Base-by-base conservation (phyloP, 1,140 invertebrate genomes). In the Drosophila pruinosa region DNA sequence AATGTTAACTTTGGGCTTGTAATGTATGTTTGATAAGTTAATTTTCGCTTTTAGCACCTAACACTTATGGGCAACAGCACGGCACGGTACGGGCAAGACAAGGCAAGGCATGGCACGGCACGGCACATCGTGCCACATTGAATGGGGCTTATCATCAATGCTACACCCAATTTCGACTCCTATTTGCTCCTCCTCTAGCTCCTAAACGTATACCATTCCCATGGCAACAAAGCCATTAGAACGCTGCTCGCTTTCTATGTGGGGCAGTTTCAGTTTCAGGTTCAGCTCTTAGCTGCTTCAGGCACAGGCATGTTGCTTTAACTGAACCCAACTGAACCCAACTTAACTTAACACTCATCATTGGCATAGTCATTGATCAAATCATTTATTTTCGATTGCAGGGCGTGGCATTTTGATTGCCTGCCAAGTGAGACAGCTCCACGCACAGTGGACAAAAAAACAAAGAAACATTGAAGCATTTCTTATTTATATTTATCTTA, bases 11-110 rank as follows among this genome's bases (percentile, higher is more conserved):
- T 75, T 59, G 70, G 77, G 54, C 71, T 72, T 71, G 82, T 82
- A 82, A 86, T 86, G 82, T 78, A 78, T 89, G 82, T 88, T 88
- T 88, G 82, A 89, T 88, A 88, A 88, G 83, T 88, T 88, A 75
- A 88, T 89, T 88, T 88, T 76, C 75, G 64, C 64, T 47, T 36
- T 67, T 78, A 64, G 65, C 71, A 69, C 59, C 50, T 28, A 76
- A 39, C 61, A 62, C 68, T 50, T 22, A 39, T 36, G 19, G 17
- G 34, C 19, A 17, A 41, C n/a, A 43, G 7, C 39, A n/a, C 52
- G 17, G 17, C 8, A 41, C n/a, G n/a, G n/a, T n/a, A n/a, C n/a
- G n/a, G n/a, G n/a, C n/a, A n/a, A n/a, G n/a, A n/a, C n/a, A n/a
- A n/a, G n/a, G n/a, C n/a, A n/a, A n/a, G n/a, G n/a, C n/a, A n/a